Evolutionary conservation across 2,797 vertebrate species (phyloP), one percentile per base, ranked within the genome.

Genomic region (Mycteria americana): DNA sequence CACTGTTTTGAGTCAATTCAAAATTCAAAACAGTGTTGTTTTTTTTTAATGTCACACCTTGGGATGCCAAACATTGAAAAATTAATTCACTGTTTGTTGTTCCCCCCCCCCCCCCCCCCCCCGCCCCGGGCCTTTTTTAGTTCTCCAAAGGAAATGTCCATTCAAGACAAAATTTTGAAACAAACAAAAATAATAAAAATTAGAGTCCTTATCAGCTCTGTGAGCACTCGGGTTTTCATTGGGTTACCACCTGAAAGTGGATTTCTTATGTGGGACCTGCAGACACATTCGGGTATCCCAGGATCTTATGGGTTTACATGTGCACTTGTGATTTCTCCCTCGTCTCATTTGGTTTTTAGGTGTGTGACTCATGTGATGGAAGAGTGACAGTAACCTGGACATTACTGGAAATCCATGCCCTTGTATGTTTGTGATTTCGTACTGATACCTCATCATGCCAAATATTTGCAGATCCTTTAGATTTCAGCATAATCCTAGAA

Each of bases 101-200:
- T 13, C 7, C 4, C 4, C 2, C 0, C 6, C 5, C 3, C 13
- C 8, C 1, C 13, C 7, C 1, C 21, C 7, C 11, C 4, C 3
- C 10, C 30, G 3, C 9, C 4, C 3, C 11, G 30, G 3, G 1
- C 3, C 1, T 27, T 65, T 67, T 62, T 77, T 23, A 73, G 19
- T 72, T 91, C 33, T 79, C 25, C 30, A 67, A n/a, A 63, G 25
- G 22, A 53, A 33, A 59, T 8, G 7, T 31, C 10, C 22, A 3
- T 39, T 89, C 33, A 81, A 88, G 92, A 18, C 4, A 45, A 54
- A 50, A 56, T 27, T 6, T 51, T 72, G 24, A 78, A 77, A 35
- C 13, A 50, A 81, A 27, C 4, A 72, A 60, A 80, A 33, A 4
- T 3, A 56, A 11, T 25, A 12, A 89, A n/a, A 81, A 23, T 10